Base-by-base conservation (phyloP, 2,797 vertebrate genomes). In the Pseudotriccus pelzelni region DNA sequence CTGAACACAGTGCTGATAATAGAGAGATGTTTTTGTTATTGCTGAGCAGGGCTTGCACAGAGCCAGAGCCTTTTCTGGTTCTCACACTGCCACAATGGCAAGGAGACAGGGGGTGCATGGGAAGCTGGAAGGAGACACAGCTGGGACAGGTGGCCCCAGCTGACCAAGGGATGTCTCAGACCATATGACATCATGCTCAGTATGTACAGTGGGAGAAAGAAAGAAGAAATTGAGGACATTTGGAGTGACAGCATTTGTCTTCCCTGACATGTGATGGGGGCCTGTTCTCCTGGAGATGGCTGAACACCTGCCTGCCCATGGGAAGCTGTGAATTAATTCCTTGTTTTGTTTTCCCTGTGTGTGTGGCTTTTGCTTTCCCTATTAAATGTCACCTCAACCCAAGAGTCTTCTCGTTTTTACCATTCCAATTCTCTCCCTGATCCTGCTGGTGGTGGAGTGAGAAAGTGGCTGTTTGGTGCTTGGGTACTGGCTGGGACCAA, bases 41-140 rank as follows among this genome's bases (percentile, higher is more conserved):
- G 34, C 60, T 37, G 41, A 67, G 41, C 30, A 53, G 27, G 7
- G 11, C 4, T 60, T 14, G 1, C 39, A 43, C 1, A 60, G 46
- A 67, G 13, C 46, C 73, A 73, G 36, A 16, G 16, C 10, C 32
- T 53, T 36, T 24, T 28, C 46, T 73, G 52, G 23, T 18, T 59
- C 72, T n/a, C 46, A 37, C 23, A 21, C 4, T 47, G 59, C 34
- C 30, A 21, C 18, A 20, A 14, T 19, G 28, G 58, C 34, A 19
- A 78, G 34, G 13, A 59, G 7, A 32, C 34, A n/a, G 30, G 14
- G 13, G 7, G 4, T 78, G 46, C 32, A 17, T n/a, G 53, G 32
- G 59, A 78, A 59, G 9, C 0, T 53, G 39, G 11, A 32, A 60
- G 15, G 27, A 78, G 46, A 27, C 50, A 58, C 0, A 0, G 18